Evolutionary conservation across 2,113 vertebrate genomes (phyloP).

Genomic region (Scopus umbretta): DNA sequence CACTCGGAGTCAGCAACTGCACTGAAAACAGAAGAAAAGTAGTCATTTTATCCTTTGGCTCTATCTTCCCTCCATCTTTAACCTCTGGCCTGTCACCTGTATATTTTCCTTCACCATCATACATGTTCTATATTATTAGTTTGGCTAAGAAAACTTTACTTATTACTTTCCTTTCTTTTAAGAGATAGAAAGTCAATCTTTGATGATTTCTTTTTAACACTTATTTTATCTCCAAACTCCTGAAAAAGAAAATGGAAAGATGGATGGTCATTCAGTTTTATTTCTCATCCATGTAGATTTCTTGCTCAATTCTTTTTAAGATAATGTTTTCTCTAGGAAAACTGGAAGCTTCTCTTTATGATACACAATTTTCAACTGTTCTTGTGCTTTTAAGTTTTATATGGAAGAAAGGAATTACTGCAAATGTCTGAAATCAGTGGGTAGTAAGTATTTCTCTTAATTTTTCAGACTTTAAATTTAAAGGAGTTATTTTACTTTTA

Average conservation of each 20-base stretch:
- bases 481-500: background rate
- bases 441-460: background rate
- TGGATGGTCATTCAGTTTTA: background rate
- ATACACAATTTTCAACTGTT: background rate
- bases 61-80: background rate
- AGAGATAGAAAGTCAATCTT: background rate
- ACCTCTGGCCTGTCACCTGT: background rate
- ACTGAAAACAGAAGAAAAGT: background rate
- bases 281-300: background rate
- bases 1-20: background rate
- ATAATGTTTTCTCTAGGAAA: background rate
- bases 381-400: background rate
- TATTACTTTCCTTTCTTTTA: background rate
- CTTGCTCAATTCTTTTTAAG: background rate
- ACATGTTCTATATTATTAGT: background rate
- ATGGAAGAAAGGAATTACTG: background rate
- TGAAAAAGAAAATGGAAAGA: background rate
- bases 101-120: background rate
- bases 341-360: background rate
- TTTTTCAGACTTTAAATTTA: background rate
- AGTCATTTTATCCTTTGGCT: background rate
- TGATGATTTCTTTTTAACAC: background rate
- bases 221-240: background rate
- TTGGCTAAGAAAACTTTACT: background rate
- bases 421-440: background rate